Evolutionary conservation across 2,888 invertebrate species (phyloP), one percentile per base, ranked within the genome.

Genomic region (Cheilosia vernalis): DNA sequence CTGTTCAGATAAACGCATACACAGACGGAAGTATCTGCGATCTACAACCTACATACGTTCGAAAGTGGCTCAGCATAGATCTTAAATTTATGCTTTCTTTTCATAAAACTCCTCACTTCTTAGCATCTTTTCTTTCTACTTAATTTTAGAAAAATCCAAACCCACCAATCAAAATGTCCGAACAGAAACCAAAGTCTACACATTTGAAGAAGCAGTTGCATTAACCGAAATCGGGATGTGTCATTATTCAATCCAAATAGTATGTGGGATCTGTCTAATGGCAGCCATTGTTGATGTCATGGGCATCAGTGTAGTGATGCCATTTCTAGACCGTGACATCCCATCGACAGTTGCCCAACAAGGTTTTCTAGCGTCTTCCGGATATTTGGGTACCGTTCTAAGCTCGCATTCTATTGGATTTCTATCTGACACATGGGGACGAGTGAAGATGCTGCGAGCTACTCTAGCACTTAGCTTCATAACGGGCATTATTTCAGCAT

Each of bases 401-500:
- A 96, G 96, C 49, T 95, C 96, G 0, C 95, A 95, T 91, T 90
- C 96, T 87, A 96, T 96, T 95, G 96, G 96, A 51, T 93, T 94
- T 87, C 90, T 96, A 82, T 95, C 96, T 0, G 96, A 97, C 91
- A 94, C 94, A 0, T 9, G 93, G 40, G 96, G 96, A 0, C 93
- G 97, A 9, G 93, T 94, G 27, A 93, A 93, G 9, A 92, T 94
- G 15, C 91, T 93, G 90, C 90, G 93, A 87, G 89, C 91, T 70
- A 91, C 93, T 0, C 92, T 94, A 90, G 88, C 92, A 9, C 76
- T 93, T 1, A 94, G 94, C 17, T 92, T 93, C 4, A 51, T 93
- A 10, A 90, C 94, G 64, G 93, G 94, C 0, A 88, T 94, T 0
- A 88, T 93, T 58, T 93, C 94, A 61, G 94, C 93, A 88, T 93